Conservation (phyloP, 2,888 invertebrate genomes). For the Polydrusus pterygomalis region DNA sequence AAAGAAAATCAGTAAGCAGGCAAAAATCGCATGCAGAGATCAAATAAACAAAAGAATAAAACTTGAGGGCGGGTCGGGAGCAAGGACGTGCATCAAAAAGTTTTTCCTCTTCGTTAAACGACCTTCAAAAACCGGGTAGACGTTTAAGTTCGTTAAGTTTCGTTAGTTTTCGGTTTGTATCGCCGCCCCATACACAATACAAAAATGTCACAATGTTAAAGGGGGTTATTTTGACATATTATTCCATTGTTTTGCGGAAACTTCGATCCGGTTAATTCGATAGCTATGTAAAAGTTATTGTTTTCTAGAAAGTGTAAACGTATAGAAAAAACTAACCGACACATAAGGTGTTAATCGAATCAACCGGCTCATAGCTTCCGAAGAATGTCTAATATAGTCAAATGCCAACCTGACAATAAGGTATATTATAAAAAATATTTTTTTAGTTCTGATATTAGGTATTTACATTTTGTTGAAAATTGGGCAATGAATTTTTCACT, state of each 20-base stretch:
- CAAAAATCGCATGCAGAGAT: conserved; percentile 77
- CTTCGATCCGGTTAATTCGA: too few species aligned
- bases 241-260: not conserved
- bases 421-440: conserved; percentile 1
- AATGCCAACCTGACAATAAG: conserved; percentile 5
- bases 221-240: conserved; percentile 23
- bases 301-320: too few species aligned
- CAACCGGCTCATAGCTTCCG: too few species aligned
- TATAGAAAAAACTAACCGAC: too few species aligned
- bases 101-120: conserved; percentile 73
- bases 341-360: too few species aligned
- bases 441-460: not conserved
- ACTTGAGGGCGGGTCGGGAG: conserved; percentile 77
- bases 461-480: too few species aligned
- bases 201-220: conserved; percentile 87
- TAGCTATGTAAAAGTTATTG: too few species aligned
- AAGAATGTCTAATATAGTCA: not conserved
- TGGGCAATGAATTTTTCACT: too few species aligned
- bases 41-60: conserved; percentile 68
- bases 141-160: conserved; percentile 73
- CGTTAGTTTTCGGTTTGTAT: conserved; percentile 72
- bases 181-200: conserved; percentile 91
- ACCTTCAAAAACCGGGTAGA: conserved; percentile 81
- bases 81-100: conserved; percentile 80
- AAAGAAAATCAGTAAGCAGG: conserved; percentile 75